Base-by-base conservation (phyloP, 2,113 vertebrate genomes). In the Antidorcas marsupialis region DNA sequence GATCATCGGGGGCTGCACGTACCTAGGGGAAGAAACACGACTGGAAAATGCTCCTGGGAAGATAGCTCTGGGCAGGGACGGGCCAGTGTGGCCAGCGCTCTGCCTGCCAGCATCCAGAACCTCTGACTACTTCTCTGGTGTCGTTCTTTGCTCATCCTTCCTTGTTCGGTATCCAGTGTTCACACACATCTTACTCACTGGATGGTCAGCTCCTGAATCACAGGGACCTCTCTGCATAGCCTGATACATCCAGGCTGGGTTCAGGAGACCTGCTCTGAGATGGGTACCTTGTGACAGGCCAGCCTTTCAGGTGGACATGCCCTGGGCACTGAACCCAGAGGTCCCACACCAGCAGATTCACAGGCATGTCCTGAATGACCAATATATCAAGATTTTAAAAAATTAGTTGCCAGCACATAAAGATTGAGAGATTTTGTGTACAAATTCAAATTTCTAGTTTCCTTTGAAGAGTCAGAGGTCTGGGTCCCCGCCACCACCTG, bases 1-100 rank as follows among this genome's bases (percentile, higher is more conserved):
- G 99, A 99, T 99, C 98, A 99, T 99, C 0, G 99, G 99, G 16
- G 99, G 99, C 97, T 99, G 99, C 57, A 99, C 99, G 0, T 99
- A 99, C 98, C 99, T 99, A 98, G 19, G 2, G 2, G 14, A 3
- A 87, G 45, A 88, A 78, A 62, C 36, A 93, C 2, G 0, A 5
- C 2, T 0, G 33, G 39, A 23, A 5, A 25, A 4, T 0, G 3
- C 6, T 21, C 33, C 5, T 0, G 0, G 17, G 23, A 28, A 43
- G 50, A 16, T 25, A 7, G 39, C 45, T 5, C 55, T 28, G 13
- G 50, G 43, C 45, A 55, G 81, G 33, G 81, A n/a, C 4, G 1
- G 0, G 19, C 33, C 45, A 17, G 5, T 1, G 30, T 13, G 15
- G 7, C 23, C 59, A 12, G 55, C 0, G 0, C 12, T 0, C 39